Evolutionary conservation across 2,113 vertebrate species (phyloP).

Genomic region (Osmerus mordax): DNA sequence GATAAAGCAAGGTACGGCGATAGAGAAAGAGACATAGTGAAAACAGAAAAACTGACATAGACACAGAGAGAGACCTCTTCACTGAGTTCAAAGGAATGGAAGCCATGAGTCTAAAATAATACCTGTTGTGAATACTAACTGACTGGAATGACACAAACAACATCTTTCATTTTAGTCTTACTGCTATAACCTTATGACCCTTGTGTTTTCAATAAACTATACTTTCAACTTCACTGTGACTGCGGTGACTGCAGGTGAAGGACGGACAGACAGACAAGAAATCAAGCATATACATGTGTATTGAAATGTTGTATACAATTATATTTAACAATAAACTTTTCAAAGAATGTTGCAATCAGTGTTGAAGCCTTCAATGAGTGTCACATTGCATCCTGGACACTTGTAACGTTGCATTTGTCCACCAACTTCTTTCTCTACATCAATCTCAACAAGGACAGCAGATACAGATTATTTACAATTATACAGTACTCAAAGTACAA

Average conservation of each 20-base stretch:
- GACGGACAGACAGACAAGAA: constrained; percentile 51
- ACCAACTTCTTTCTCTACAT: not conserved
- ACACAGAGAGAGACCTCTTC: constrained; percentile 46
- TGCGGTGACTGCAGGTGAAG: constrained; percentile 29
- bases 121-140: no score
- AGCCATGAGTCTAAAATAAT: constrained; percentile 57
- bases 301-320: constrained; percentile 72
- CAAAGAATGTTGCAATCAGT: constrained; percentile 45
- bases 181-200: no score
- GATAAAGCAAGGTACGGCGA: no score
- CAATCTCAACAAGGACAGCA: constrained; percentile 5
- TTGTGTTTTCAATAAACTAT: not conserved
- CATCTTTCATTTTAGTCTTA: no score
- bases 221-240: not conserved
- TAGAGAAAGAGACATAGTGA: not conserved
- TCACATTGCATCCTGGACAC: not conserved
- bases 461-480: constrained; percentile 60
- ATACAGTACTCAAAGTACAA: constrained; percentile 59
- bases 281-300: constrained; percentile 49
- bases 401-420: not conserved
- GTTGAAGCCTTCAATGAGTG: constrained; percentile 19
- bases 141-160: no score
- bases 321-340: constrained; percentile 78
- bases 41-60: not conserved
- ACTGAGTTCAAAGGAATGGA: constrained; percentile 63